Evolutionary conservation across 1,140 invertebrate species (phyloP).

Genomic region (Ladona fulva): DNA sequence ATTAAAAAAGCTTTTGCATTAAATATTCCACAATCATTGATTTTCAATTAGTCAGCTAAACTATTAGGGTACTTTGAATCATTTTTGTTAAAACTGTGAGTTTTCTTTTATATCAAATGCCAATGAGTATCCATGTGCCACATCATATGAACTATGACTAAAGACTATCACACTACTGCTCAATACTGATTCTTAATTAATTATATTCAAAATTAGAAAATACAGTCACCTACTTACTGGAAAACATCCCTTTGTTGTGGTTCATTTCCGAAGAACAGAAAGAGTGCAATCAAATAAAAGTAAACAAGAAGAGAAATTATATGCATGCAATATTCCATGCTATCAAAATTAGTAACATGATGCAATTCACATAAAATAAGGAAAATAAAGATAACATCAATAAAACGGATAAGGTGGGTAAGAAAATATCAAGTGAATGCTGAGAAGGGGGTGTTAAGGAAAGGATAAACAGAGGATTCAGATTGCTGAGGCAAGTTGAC

Average conservation of each 20-base stretch:
- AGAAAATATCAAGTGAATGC: conserved; percentile 21
- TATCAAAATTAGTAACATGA: conserved; percentile 8
- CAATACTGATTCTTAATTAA: conserved; percentile 4
- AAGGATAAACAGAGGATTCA: not conserved
- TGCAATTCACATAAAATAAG: conserved; percentile 24
- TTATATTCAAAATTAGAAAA: conserved; percentile 12
- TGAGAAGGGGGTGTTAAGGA: not conserved
- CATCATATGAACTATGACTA: not conserved
- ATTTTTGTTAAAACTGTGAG: conserved; percentile 1
- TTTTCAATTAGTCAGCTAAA: conserved; percentile 2
- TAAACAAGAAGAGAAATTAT: conserved; percentile 25
- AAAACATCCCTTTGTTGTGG: conserved; percentile 62
- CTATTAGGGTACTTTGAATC: not conserved
- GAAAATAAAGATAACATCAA: conserved; percentile 53
- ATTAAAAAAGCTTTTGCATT: not conserved
- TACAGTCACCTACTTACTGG: conserved; percentile 60
- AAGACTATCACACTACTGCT: not conserved
- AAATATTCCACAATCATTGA: conserved; percentile 2
- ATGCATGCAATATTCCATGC: conserved; percentile 16
- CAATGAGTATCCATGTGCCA: not conserved
- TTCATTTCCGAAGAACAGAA: conserved; percentile 58
- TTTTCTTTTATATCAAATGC: not conserved
- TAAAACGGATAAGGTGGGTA: conserved; percentile 43
- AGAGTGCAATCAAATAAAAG: conserved; percentile 61
- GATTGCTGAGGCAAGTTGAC: not conserved